Conservation (phyloP, 1,140 invertebrate genomes). For the Drosophila nasuta region DNA sequence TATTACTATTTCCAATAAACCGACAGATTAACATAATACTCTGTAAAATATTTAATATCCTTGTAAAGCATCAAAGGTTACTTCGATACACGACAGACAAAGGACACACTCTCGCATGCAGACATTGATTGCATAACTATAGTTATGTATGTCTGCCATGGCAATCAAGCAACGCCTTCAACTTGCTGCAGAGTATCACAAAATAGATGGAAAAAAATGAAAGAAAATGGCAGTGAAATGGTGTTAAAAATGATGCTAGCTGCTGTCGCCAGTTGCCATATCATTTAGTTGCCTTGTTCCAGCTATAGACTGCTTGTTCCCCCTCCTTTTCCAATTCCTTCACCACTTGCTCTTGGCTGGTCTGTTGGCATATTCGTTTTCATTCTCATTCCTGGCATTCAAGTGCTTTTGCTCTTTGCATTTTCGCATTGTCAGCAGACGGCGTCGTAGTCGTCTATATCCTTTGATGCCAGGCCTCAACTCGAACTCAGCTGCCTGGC, state of each 20-base stretch:
- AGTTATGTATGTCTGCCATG: background rate
- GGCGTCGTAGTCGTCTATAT: conserved; percentile 62
- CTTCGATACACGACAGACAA: background rate
- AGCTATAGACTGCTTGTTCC: background rate
- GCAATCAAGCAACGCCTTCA: conserved; percentile 14
- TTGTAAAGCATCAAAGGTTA: too few relatives aligned
- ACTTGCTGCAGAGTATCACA: background rate
- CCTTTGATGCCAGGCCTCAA: conserved; percentile 69
- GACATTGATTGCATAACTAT: background rate
- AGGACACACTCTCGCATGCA: background rate
- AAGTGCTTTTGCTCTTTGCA: conserved; percentile 78
- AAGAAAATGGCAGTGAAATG: conserved; percentile 6
- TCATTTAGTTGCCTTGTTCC: conserved; percentile 12
- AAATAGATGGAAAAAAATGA: background rate
- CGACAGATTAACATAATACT: too few relatives aligned
- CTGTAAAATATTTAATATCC: too few relatives aligned
- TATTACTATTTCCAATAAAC: too few relatives aligned
- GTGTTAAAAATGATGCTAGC: conserved; percentile 17
- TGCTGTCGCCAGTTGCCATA: conserved; percentile 39
- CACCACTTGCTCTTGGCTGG: background rate
- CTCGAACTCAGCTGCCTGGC: conserved; percentile 25
- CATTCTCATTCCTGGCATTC: conserved; percentile 57
- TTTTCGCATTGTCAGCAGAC: conserved; percentile 82
- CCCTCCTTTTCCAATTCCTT: background rate
- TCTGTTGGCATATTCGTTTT: conserved; percentile 11